Base-by-base conservation (phyloP, 1,140 invertebrate species). In the Ericerus pela region DNA sequence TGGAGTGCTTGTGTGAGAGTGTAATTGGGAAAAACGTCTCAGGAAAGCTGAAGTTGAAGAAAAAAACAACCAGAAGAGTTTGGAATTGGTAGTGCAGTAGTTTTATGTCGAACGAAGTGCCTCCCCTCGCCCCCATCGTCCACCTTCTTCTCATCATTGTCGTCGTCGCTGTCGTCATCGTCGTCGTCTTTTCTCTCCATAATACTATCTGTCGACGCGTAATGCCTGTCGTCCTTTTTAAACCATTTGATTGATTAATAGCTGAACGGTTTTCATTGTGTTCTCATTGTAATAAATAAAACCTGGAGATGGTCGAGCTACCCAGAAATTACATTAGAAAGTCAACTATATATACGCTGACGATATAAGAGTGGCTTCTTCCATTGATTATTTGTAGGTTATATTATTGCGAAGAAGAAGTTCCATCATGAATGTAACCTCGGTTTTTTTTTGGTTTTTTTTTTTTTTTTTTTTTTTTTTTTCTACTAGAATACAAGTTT, bases 241-340 rank as follows among this genome's bases (percentile, higher is more conserved):
- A n/a, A 16, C 37, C 37, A 41, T 8, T 41, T 47, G 41, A 47
- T 47, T 47, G 41, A 47, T 47, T 47, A 47, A 47, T 47, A 47
- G 41, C 41, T 38, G 11, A 41, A 41, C 37, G 12, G 11, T 22
- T 47, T 47, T 47, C 41, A 47, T 47, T 47, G 41, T 47, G 12
- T 47, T 47, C 26, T 47, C 14, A 24, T 47, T 16, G 41, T 24
- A 47, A 47, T 47, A 47, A 47, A 47, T 47, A 47, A 47, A 47
- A 47, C 10, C 41, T 18, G 37, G 37, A 41, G 37, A 5, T 41
- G 37, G n/a, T 8, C 37, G 37, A 8, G 6, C 37, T 24, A 24
- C 18, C 11, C 20, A 20, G 41, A 47, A 47, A 47, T 47, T 47
- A 41, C n/a, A 16, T 16, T 47, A 10, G 41, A 47, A 22, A 47